phyloP scores from a whole-genome alignment of 2,113 vertebrate genomes.

The Chaetorhynchus papuensis region DNA sequence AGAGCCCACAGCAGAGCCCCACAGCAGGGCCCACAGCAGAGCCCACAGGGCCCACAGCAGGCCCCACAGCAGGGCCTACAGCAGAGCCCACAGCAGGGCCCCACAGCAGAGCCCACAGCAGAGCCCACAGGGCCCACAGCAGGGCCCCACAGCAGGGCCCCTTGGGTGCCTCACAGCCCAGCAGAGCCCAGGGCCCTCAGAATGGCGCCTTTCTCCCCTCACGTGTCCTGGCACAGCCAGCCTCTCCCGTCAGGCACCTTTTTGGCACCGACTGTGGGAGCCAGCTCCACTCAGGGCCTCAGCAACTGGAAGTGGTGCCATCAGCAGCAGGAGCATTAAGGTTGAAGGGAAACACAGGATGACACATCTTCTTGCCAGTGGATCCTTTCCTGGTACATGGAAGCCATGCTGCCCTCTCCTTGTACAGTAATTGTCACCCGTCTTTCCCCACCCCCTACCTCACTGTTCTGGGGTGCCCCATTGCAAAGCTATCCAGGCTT shows the following conservation, averaged over 20 bases:
- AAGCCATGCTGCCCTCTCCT: not conserved
- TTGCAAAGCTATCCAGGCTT: not conserved
- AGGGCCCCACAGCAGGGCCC: accelerated
- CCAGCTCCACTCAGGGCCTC: not conserved
- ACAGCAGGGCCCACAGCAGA: accelerated
- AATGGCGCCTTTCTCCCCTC: not conserved
- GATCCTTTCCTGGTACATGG: accelerated
- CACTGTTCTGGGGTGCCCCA: not conserved
- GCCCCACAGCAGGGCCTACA: too few relatives aligned
- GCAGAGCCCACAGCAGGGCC: too few relatives aligned
- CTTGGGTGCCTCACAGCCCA: accelerated
- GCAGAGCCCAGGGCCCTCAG: accelerated
- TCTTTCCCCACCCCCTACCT: not conserved
- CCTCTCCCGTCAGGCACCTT: accelerated
- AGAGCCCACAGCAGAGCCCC: accelerated
- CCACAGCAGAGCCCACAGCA: too few relatives aligned
- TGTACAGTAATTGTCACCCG: not conserved
- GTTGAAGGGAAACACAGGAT: not conserved
- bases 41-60: too few relatives aligned
- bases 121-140: too few relatives aligned
- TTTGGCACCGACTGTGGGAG: accelerated
- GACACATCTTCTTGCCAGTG: not conserved
- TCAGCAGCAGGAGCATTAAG: not conserved
- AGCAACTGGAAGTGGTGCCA: not conserved
- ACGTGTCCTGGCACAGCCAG: accelerated